phyloP scores from a whole-genome alignment of 2,888 invertebrate genomes.

The Apotomis capreana region DNA sequence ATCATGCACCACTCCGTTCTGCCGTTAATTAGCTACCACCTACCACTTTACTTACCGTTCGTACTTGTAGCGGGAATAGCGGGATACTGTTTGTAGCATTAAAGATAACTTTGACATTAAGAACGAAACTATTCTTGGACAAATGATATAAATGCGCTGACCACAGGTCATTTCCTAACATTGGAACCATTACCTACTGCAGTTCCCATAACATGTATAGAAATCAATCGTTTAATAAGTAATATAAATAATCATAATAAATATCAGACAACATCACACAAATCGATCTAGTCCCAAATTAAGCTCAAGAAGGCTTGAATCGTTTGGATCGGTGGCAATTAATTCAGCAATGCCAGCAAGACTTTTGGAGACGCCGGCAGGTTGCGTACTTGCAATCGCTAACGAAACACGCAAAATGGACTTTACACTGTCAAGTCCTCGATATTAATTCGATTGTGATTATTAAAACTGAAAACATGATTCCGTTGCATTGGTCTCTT shows the following conservation, averaged over 20 bases:
- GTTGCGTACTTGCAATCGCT: conserved; percentile 39
- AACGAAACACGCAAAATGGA: conserved; percentile 46
- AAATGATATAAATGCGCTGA: conserved; percentile 5
- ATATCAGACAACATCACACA: too few species aligned
- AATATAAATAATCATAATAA: too few species aligned
- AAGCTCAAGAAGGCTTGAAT: too few species aligned
- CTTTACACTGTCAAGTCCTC: conserved; percentile 5
- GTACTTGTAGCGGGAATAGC: too few species aligned
- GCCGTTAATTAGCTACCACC: conserved; percentile 68
- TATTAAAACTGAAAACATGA: conserved; percentile 26
- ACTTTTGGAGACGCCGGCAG: conserved; percentile 43
- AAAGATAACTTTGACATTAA: too few species aligned
- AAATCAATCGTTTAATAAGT: conserved; percentile 13
- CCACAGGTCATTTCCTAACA: conserved; percentile 16
- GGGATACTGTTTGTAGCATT: too few species aligned
- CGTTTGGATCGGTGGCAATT: conserved; percentile 34
- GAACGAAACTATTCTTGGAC: too few species aligned
- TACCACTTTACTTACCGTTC: conserved; percentile 44
- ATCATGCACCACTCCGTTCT: conserved; percentile 67
- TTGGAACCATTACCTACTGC: conserved; percentile 18
- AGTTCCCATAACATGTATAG: not conserved
- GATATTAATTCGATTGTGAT: conserved; percentile 21
- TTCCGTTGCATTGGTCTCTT: conserved; percentile 31
- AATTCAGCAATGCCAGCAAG: conserved; percentile 36
- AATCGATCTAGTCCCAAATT: too few species aligned